Evolutionary conservation across 2,888 invertebrate genomes (phyloP), one percentile per base, ranked within the genome.

Genomic region (Drosophila multiciliata): DNA sequence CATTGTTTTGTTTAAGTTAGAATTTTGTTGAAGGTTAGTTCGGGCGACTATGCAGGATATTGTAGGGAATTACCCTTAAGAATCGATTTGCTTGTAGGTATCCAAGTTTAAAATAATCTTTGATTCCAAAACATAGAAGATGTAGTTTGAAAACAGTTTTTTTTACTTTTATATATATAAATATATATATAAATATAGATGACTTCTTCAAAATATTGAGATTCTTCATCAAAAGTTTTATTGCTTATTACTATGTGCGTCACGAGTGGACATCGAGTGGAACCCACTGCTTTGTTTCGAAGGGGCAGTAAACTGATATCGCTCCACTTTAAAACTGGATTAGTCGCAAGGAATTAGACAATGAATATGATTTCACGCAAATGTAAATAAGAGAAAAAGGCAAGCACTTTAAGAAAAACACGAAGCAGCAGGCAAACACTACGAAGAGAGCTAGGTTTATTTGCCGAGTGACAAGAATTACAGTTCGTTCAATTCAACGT

Each of bases 301-400:
- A 12, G 35, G 53, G 35, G 15, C 20, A 54, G 35, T 79, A 49
- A 66, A 48, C 66, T 78, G 63, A 26, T 59, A 38, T 29, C 15
- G 26, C 38, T 23, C 23, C 23, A 23, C 1, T 23, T 23, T 23
- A 23, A 23, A 23, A 2, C 23, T 8, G 35, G 8, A 15, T 79
- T 75, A 69, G 58, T 82, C 78, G 73, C 20, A 26, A 66, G 63
- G 60, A 73, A 33, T 57, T 60, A 71, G 81, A 76, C 80, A 80
- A 79, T 69, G 79, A 53, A 83, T 63, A 66, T 42, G 11, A 48
- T 45, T 60, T 23, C 26, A 42, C 26, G 36, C 54, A 15, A 33
- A 15, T 40, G 63, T 40, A 57, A 40, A 40, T 40, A 33, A 40
- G 35, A 29, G 26, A 52, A 40, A 42, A 12, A 38, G 17, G 11